phyloP scores from a whole-genome alignment of 2,113 vertebrate species.

The Dasyurus viverrinus region DNA sequence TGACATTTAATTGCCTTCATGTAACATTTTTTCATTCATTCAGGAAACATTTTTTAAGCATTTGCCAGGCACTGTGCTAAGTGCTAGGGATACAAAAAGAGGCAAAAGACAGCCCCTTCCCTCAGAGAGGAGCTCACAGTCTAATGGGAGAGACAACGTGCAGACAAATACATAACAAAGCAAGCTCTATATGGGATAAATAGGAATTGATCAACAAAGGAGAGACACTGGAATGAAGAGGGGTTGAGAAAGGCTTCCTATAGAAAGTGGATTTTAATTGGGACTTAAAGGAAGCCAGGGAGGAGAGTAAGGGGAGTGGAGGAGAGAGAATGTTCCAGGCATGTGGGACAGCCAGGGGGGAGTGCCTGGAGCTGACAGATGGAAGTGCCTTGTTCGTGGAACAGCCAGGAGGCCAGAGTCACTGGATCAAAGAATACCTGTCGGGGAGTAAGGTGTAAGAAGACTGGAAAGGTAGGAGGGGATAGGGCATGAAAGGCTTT shows the following conservation, averaged over 20 bases:
- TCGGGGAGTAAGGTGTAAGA: not conserved
- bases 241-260: not conserved
- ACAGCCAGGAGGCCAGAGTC: not conserved
- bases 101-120: not conserved
- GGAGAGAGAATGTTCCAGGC: not conserved
- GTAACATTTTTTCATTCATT: not conserved
- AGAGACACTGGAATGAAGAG: not conserved
- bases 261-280: not conserved
- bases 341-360: not conserved
- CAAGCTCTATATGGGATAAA: not conserved
- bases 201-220: not conserved
- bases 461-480: not conserved
- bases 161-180: not conserved
- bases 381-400: not conserved
- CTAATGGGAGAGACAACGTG: not conserved
- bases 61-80: not conserved
- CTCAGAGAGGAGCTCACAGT: not conserved
- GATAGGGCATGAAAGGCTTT: not conserved
- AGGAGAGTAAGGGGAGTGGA: not conserved
- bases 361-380: not conserved
- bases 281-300: not conserved
- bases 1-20: not conserved
- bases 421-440: not conserved
- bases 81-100: not conserved
- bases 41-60: not conserved